phyloP scores from a whole-genome alignment of 2,888 invertebrate genomes.

The Ptilodon capucinus region DNA sequence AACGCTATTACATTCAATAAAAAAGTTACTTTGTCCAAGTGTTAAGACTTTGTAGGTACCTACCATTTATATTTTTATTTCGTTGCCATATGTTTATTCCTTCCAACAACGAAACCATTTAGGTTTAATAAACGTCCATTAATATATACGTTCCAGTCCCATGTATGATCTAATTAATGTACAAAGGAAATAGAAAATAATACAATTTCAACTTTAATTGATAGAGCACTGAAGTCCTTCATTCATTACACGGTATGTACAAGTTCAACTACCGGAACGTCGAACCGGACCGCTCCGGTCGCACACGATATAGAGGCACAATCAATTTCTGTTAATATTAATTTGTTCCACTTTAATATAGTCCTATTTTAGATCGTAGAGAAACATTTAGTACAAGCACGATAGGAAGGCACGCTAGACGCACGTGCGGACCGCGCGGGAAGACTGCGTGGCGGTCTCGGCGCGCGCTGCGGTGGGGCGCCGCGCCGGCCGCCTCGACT shows the following conservation, averaged over 20 bases:
- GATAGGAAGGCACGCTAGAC: constrained; percentile 65
- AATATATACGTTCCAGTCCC: constrained; percentile 71
- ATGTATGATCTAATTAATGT: constrained; percentile 73
- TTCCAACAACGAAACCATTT: constrained; percentile 49
- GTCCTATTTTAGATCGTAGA: constrained; percentile 56
- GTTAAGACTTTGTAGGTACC: constrained; percentile 44
- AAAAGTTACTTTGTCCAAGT: constrained; percentile 18
- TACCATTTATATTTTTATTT: constrained; percentile 71
- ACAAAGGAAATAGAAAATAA: constrained; percentile 70
- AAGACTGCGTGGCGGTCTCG: constrained; percentile 80
- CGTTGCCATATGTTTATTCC: constrained; percentile 56
- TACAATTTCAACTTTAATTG: constrained; percentile 71
- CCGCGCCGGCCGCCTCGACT: constrained; percentile 42
- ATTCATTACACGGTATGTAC: constrained; percentile 47
- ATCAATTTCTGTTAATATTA: constrained; percentile 42
- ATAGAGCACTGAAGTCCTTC: constrained; percentile 61
- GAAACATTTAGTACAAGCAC: constrained; percentile 54
- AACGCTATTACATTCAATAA: constrained; percentile 5
- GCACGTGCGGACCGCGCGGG: constrained; percentile 80
- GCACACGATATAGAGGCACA: constrained; percentile 50
- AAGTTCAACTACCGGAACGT: constrained; percentile 34
- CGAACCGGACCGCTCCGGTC: constrained; percentile 32
- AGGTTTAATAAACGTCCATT: constrained; percentile 65
- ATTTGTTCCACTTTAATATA: constrained; percentile 53
- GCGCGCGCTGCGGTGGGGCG: constrained; percentile 63